phyloP scores from a whole-genome alignment of 1,140 invertebrate genomes.

The Zaprionus vittiger region DNA sequence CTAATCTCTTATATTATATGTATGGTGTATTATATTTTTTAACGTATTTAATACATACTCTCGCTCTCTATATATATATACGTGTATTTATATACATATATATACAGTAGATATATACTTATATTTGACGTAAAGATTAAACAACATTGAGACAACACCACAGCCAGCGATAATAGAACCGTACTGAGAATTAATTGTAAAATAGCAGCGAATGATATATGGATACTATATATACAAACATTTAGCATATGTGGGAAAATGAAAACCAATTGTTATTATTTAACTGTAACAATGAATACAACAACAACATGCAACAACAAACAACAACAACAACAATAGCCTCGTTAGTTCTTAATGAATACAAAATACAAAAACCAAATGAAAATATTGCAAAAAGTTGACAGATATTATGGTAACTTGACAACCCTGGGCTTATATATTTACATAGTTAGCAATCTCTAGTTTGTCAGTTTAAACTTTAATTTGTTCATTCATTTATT shows the following conservation, averaged over 20 bases:
- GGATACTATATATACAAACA: constrained; percentile 1
- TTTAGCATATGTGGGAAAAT: constrained; percentile 19
- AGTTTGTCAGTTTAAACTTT: neutral
- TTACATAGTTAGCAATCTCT: constrained; percentile 2
- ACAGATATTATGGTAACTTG: constrained; percentile 16
- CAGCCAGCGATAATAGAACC: constrained; percentile 54
- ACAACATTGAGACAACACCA: constrained; percentile 42
- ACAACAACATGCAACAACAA: constrained; percentile 32
- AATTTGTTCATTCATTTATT: constrained; percentile 4
- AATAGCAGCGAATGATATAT: constrained; percentile 40
- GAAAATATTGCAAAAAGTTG: constrained; percentile 63
- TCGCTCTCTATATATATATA: constrained; percentile 61
- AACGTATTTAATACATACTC: constrained; percentile 78
- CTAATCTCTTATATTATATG: constrained; percentile 80
- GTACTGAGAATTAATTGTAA: constrained; percentile 55
- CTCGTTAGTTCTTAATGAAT: constrained; percentile 74
- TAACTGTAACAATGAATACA: constrained; percentile 27
- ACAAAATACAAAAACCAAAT: constrained; percentile 35
- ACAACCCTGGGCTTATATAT: constrained; percentile 20
- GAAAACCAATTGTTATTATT: constrained; percentile 47
- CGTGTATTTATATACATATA: constrained; percentile 36
- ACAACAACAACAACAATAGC: constrained; percentile 68
- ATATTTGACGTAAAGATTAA: constrained; percentile 66
- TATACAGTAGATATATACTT: constrained; percentile 67
- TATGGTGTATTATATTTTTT: constrained; percentile 83